Evolutionary conservation across 2,888 invertebrate genomes (phyloP), one percentile per base, ranked within the genome.

Genomic region (Dasypogon diadema): DNA sequence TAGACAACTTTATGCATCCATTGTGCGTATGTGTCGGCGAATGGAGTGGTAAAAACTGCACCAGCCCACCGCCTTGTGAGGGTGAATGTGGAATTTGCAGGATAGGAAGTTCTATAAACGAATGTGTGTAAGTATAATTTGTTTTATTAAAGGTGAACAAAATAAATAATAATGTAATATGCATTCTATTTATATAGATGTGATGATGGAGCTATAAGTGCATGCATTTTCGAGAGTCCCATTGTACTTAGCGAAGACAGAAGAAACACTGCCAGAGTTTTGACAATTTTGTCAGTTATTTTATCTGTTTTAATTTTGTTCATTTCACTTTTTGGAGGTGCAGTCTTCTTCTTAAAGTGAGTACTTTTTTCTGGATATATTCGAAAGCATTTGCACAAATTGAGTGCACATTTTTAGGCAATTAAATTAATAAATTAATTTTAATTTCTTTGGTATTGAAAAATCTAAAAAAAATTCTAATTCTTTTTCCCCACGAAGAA

Each of bases 31-130:
- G 91, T 80, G 83, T 86, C n/a, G 85, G 86, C 8, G 88, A 88
- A 30, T 91, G 90, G 89, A 84, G 86, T 26, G 92, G 91, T 0
- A 81, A 83, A 26, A 84, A 83, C 34, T 92, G 92, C 81, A 87
- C 89, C 16, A 81, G 85, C 72, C 87, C 87, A 5, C 86, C 86
- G 5, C 79, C 79, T 16, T 86, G 86, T 75, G 80, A 84, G 0
- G 81, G 82, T 65, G 81, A 82, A 30, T 86, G 86, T 77, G 85
- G 84, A 16, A 81, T 84, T 56, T 86, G 86, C 37, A 82, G 81
- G 26, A 80, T 81, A 0, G 86, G 83, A 68, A 85, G 85, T 77
- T 84, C 83, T 22, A 86, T 86, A 56, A 86, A 86, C 56, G 85
- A 87, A 77, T 85, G 85, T 80, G 73, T 82, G 85, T 84, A 80